Conservation (phyloP, 2,888 invertebrate genomes). For the Pseudolycoriella hygida region DNA sequence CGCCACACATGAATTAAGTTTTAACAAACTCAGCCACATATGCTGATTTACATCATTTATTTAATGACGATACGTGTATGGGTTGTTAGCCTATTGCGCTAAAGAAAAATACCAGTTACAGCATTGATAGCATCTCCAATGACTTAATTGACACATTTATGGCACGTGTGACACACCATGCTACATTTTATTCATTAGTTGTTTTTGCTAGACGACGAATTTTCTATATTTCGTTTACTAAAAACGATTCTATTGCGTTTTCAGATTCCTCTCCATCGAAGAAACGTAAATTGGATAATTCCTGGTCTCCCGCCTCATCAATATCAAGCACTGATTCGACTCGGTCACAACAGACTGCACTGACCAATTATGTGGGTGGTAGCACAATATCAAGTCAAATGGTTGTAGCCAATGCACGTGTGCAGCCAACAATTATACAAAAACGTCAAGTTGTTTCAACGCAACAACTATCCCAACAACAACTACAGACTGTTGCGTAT, state of each 20-base stretch:
- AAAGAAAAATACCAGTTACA: too few species aligned
- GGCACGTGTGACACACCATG: not conserved
- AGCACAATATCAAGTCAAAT: not conserved
- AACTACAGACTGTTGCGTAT: not conserved
- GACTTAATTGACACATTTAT: not conserved
- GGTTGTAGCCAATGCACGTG: not conserved
- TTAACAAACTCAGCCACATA: constrained; percentile 1
- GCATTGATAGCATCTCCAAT: not conserved
- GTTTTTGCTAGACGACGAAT: not conserved
- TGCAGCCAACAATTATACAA: not conserved
- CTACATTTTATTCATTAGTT: not conserved
- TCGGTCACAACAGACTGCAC: not conserved
- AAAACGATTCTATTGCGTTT: too few species aligned
- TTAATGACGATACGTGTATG: constrained; percentile 9
- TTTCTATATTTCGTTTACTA: too few species aligned
- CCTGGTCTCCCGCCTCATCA: constrained; percentile 1
- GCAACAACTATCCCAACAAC: not conserved
- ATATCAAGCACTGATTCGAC: not conserved
- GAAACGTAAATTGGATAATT: constrained; percentile 13
- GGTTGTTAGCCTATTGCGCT: too few species aligned
- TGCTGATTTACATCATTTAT: constrained; percentile 4
- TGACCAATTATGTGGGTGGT: not conserved
- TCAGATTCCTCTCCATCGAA: constrained; percentile 16
- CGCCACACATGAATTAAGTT: constrained; percentile 1
- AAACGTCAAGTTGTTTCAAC: not conserved